A percentile compares a stretch with the other conserved stretches of the same genome.
Conservation (phyloP, 2,113 vertebrate genomes). For the Noturus placidus region DNA sequence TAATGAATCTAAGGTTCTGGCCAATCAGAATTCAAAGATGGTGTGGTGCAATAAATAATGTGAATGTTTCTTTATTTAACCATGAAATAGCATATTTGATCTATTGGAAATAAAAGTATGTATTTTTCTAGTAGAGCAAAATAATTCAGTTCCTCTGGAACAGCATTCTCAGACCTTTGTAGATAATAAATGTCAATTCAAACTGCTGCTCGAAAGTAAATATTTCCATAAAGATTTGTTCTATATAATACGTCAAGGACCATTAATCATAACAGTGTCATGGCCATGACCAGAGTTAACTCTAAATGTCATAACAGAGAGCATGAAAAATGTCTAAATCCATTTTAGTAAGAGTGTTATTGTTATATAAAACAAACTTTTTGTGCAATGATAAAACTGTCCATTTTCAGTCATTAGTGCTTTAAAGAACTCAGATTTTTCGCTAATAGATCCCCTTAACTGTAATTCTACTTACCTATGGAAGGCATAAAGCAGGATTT, state of each 20-base stretch:
- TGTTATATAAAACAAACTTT: conserved; percentile 11
- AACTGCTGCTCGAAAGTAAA: not conserved
- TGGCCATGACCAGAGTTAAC: not conserved
- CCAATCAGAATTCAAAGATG: not conserved
- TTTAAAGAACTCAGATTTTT: not conserved
- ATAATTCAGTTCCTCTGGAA: not conserved
- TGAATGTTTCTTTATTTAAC: not conserved
- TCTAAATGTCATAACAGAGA: conserved; percentile 12
- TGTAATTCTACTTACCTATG: conserved; percentile 8
- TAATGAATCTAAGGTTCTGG: not conserved
- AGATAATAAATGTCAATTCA: not conserved
- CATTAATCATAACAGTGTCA: conserved; percentile 17
- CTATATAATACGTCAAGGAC: not conserved
- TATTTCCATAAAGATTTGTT: not conserved
- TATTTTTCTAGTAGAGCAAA: not conserved
- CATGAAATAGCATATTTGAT: not conserved
- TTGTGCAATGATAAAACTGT: conserved; percentile 2
- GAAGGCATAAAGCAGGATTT: conserved; percentile 3
- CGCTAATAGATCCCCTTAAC: not conserved
- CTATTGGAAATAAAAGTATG: not conserved
- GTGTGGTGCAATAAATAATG: not conserved
- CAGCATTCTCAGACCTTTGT: not conserved
- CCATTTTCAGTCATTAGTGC: not conserved
- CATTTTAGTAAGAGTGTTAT: conserved; percentile 5
- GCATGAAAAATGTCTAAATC: conserved; percentile 7